Evolutionary conservation across 1,140 invertebrate genomes (phyloP), one percentile per base, ranked within the genome.

Genomic region (Heliconius hewitsoni): DNA sequence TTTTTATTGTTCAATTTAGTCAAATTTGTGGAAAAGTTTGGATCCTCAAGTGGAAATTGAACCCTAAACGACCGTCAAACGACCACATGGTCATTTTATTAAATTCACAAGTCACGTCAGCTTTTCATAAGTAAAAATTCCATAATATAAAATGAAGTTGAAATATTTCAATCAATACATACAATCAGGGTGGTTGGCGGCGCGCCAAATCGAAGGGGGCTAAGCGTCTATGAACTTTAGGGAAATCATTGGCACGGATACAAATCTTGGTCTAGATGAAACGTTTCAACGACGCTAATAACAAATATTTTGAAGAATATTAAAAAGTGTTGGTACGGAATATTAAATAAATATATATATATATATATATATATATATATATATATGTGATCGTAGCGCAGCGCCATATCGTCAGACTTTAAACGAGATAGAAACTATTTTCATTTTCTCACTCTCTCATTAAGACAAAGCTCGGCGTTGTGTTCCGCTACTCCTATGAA

Each of bases 191-290:
- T 83, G 82, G 81, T 57, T 88, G 87, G 87, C 84, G 27, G 19
- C 11, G 34, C 27, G 82, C 86, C 86, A 88, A 82, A 81, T 80
- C 78, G 82, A 81, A 79, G 81, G 71, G 78, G 74, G 77, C 79
- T 74, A 79, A 80, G 78, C 79, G 76, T 77, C 79, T 84, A 85
- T 83, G 83, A 82, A 84, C 82, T 87, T 85, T 79, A 83, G 83
- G 81, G 83, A 86, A 87, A 86, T 89, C 83, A 87, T 86, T 86
- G 83, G 83, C 84, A 84, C 78, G 81, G 86, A 84, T 85, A 76
- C 75, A 77, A 76, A 76, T 81, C 75, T 60, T 70, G 76, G 34
- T 42, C 57, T 34, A 60, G 71, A 80, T 75, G 71, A 72, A 80
- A 76, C 71, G 71, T 76, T 73, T 72, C 72, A 23, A 77, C 57